Conservation (phyloP, 1,140 invertebrate genomes). For the Augochlora pura region DNA sequence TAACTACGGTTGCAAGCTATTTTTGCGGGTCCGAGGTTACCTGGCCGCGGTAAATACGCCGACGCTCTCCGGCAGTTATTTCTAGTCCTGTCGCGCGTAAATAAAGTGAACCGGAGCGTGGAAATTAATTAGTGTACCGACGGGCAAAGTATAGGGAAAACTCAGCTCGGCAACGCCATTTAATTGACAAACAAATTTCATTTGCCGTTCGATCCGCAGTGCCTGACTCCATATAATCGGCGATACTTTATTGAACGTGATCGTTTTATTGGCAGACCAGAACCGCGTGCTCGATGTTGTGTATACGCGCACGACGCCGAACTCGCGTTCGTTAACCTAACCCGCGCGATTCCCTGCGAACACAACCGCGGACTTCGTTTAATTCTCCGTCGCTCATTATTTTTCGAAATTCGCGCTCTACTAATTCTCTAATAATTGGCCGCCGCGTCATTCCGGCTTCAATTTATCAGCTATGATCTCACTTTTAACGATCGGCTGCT, state of each 20-base stretch:
- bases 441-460: too few relatives aligned
- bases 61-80: constrained; percentile 51
- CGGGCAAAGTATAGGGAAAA: constrained; percentile 63
- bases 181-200: constrained; percentile 65
- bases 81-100: constrained; percentile 69
- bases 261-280: not conserved
- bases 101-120: constrained; percentile 65
- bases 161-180: constrained; percentile 53
- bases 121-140: constrained; percentile 69
- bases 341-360: not conserved
- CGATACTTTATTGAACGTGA: not conserved
- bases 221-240: constrained; percentile 4
- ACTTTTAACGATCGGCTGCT: too few relatives aligned
- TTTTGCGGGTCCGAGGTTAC: constrained; percentile 43
- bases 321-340: not conserved
- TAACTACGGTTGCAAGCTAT: constrained; percentile 12
- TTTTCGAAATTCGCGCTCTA: too few relatives aligned
- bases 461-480: too few relatives aligned
- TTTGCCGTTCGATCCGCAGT: constrained; percentile 31
- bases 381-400: too few relatives aligned
- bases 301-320: not conserved
- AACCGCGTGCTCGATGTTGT: not conserved
- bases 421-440: too few relatives aligned
- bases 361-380: too few relatives aligned
- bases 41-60: constrained; percentile 55